A percentile compares a stretch with the other conserved stretches of the same genome.
Evolutionary conservation across 2,113 vertebrate species (phyloP).

Genomic region (Polypterus senegalus): DNA sequence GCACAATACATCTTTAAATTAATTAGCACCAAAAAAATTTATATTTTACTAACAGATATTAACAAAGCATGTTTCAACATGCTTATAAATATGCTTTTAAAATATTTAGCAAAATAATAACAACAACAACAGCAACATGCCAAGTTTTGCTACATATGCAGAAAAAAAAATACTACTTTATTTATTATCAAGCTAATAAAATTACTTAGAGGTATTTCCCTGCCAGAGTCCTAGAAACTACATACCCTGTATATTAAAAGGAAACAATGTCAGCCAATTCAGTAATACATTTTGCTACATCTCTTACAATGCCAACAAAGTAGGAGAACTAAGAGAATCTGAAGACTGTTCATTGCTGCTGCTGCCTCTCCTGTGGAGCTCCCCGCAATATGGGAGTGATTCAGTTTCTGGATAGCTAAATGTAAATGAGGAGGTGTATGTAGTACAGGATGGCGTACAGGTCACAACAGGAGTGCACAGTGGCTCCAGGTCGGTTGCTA

Average conservation of each 20-base stretch:
- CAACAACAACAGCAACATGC: conserved; percentile 84
- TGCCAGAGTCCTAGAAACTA: conserved; percentile 42
- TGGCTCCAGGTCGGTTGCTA: conserved; percentile 69
- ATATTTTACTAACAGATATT: conserved; percentile 22
- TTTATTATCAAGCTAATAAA: conserved; percentile 17
- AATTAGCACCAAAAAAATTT: conserved; percentile 75
- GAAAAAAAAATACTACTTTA: conserved; percentile 23
- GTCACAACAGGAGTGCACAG: conserved; percentile 90
- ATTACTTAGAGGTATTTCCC: conserved; percentile 30
- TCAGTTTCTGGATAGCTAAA: conserved; percentile 87
- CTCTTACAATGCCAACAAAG: conserved; percentile 74
- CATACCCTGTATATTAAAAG: conserved; percentile 16
- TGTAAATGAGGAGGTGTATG: conserved; percentile 82
- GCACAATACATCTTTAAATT: conserved; percentile 59
- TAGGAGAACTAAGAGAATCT: conserved; percentile 89
- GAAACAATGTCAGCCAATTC: conserved; percentile 22
- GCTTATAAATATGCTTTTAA: conserved; percentile 61
- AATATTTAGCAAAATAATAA: conserved; percentile 59
- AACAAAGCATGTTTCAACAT: conserved; percentile 55
- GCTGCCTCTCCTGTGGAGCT: conserved; percentile 72
- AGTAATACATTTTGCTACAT: conserved; percentile 12
- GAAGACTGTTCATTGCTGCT: conserved; percentile 89
- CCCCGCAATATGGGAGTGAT: conserved; percentile 65
- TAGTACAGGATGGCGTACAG: conserved; percentile 76
- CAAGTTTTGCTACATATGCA: conserved; percentile 56